Base-by-base conservation (phyloP, 2,888 invertebrate species). In the Hecatera dysodea region DNA sequence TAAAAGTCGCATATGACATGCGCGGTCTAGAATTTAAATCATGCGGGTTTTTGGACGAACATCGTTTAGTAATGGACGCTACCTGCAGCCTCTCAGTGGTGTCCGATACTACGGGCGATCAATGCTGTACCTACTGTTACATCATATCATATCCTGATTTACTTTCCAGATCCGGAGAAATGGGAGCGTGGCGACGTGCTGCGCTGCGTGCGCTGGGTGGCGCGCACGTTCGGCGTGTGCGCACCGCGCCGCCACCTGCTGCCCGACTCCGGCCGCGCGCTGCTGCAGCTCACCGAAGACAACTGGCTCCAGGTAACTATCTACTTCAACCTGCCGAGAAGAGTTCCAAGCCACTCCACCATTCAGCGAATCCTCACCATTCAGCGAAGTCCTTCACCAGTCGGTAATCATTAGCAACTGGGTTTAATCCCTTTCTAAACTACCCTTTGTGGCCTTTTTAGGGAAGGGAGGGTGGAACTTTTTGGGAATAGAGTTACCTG, bases 211-310 rank as follows among this genome's bases (percentile, higher is more conserved):
- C 91, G 93, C 42, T 97, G 96, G 96, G 96, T 96, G 87, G 90
- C 94, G 74, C 93, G 95, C 71, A 92, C 93, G 73, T 96, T 96
- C 92, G 69, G 89, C 72, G 94, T 96, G 86, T 92, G 92, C 29
- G 92, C 94, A 56, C 96, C 96, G 67, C 93, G 95, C 55, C 82
- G 90, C 2, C 93, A 93, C 81, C 92, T 93, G 87, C 95, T 97
- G 90, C 96, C 97, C 2, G 81, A 80, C 82, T 82, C 89, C 52
- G 96, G 96, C 19, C 80, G 78, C 11, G 93, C 91, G 64, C 93
- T 96, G 85, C 92, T 96, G 74, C 89, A 88, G 22, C 96, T 97
- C 90, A 94, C 96, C n/a, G 93, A 96, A 55, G 96, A 97, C 6
- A 93, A 97, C 81, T 96, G 96, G 93, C 88, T 92, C 44, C 91